Conservation (phyloP, 2,113 vertebrate genomes). For the Todiramphus saurophagus region DNA sequence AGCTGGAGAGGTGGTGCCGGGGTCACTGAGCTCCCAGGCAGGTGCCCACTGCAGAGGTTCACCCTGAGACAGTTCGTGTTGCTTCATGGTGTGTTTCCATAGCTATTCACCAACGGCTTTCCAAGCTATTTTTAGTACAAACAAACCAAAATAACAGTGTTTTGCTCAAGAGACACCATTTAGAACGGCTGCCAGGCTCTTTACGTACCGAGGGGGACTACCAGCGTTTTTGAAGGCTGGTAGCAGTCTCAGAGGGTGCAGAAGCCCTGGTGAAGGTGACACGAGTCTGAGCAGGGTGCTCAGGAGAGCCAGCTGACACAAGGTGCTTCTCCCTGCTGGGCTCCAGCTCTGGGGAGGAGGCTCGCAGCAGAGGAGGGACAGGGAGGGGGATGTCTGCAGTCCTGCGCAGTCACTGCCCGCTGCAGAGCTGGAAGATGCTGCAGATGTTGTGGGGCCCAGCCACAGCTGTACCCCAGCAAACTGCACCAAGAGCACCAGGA, state of each 20-base stretch:
- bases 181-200: neutral
- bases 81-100: neutral
- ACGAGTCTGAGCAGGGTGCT: neutral
- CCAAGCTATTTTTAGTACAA: neutral
- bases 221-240: neutral
- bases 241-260: neutral
- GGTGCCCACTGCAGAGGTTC: neutral
- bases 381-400: neutral
- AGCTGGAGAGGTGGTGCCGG: neutral
- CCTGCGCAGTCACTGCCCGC: neutral
- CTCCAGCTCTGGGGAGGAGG: neutral
- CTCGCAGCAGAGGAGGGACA: neutral
- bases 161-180: neutral
- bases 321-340: fast-evolving
- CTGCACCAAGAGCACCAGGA: neutral
- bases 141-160: neutral
- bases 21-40: neutral
- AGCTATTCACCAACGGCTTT: neutral
- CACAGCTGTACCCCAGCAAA: fast-evolving
- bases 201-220: neutral
- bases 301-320: neutral
- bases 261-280: neutral
- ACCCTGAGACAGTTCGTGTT: neutral
- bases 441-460: neutral
- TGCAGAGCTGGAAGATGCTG: neutral